phyloP scores from a whole-genome alignment of 2,888 invertebrate species.

The Troides helena region DNA sequence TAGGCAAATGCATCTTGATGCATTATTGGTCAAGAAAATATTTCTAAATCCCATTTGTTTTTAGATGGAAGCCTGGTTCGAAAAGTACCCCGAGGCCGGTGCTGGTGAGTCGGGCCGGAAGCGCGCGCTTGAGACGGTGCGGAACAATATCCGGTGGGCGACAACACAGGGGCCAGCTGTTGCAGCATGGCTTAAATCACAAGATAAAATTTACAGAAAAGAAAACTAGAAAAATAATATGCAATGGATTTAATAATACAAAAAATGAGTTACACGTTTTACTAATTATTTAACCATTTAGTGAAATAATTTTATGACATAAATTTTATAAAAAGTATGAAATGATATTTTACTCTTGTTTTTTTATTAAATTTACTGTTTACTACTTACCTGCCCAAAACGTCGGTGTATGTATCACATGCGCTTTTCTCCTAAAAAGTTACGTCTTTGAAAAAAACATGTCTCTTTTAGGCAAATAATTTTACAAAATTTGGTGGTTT shows the following conservation, averaged over 20 bases:
- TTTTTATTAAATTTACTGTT: too few relatives aligned
- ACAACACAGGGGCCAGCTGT: conserved; percentile 79
- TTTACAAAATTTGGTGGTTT: too few relatives aligned
- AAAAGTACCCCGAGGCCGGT: conserved; percentile 90
- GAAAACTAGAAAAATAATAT: neutral
- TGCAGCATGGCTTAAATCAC: conserved; percentile 79
- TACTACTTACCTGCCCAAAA: too few relatives aligned
- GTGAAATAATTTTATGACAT: neutral
- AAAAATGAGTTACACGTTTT: too few relatives aligned
- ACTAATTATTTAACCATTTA: neutral
- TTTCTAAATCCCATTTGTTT: conserved; percentile 36
- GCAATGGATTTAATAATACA: too few relatives aligned
- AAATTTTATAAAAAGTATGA: too few relatives aligned
- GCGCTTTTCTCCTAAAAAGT: too few relatives aligned
- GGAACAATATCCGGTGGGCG: conserved; percentile 91
- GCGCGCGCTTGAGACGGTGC: conserved; percentile 88
- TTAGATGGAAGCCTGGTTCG: conserved; percentile 89
- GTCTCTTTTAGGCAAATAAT: too few relatives aligned
- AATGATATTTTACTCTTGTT: too few relatives aligned
- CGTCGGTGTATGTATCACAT: too few relatives aligned
- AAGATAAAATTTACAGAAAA: conserved; percentile 20
- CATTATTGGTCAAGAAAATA: neutral
- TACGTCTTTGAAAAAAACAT: too few relatives aligned
- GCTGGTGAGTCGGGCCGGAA: conserved; percentile 88
- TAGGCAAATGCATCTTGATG: too few relatives aligned